phyloP scores from a whole-genome alignment of 2,113 vertebrate species.

The Centropus unirufus region DNA sequence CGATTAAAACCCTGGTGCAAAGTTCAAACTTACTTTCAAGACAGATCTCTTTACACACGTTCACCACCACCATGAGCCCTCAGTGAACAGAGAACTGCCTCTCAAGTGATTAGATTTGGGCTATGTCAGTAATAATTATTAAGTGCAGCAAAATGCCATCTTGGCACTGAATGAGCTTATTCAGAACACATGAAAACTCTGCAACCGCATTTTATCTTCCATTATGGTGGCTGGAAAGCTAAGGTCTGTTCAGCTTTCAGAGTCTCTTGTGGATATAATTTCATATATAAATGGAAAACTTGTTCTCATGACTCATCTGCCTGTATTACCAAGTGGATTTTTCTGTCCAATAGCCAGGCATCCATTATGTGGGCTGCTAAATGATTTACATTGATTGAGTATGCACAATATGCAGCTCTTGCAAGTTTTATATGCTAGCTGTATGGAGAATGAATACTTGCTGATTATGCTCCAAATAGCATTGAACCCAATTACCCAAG shows the following conservation, averaged over 20 bases:
- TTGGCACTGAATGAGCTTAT: neutral
- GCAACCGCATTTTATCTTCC: neutral
- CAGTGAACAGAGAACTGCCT: neutral
- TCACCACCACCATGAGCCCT: neutral
- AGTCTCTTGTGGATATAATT: slow-evolving; percentile 27
- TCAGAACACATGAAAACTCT: neutral
- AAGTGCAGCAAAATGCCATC: neutral
- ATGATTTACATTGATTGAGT: slow-evolving; percentile 48
- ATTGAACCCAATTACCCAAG: slow-evolving; percentile 33
- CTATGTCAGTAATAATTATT: neutral
- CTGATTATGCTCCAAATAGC: slow-evolving; percentile 61
- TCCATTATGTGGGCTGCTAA: slow-evolving; percentile 30
- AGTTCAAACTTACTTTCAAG: neutral
- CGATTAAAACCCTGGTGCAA: neutral
- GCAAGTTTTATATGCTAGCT: slow-evolving; percentile 54
- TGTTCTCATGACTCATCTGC: slow-evolving; percentile 42
- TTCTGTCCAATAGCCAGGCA: slow-evolving; percentile 33
- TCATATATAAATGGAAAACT: slow-evolving; percentile 36
- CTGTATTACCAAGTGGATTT: slow-evolving; percentile 21
- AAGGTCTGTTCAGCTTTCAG: slow-evolving; percentile 3
- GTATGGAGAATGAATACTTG: slow-evolving; percentile 12
- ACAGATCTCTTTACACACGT: neutral
- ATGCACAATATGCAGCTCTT: neutral
- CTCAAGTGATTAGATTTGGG: neutral
- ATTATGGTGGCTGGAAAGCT: neutral